Conservation (phyloP, 2,797 vertebrate species). For the Anniella stebbinsi region DNA sequence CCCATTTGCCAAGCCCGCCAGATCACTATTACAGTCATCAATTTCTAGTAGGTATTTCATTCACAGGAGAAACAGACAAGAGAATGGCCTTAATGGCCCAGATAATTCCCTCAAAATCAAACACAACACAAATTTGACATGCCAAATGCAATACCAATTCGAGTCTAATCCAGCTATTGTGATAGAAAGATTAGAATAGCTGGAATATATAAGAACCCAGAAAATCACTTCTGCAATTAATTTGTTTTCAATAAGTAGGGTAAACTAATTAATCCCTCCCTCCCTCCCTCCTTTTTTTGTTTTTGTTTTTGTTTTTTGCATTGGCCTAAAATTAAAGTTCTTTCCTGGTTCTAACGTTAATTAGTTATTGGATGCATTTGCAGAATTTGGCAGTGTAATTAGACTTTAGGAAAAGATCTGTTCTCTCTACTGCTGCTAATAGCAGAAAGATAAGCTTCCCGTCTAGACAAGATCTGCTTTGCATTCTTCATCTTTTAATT, state of each 20-base stretch:
- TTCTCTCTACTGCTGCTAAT: background rate
- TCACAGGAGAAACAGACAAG: no score
- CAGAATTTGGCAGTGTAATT: slow-evolving; percentile 62
- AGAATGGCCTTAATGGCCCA: background rate
- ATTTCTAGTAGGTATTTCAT: no score
- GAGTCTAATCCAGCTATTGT: background rate
- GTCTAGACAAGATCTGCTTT: slow-evolving; percentile 39
- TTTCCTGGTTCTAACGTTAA: slow-evolving; percentile 40
- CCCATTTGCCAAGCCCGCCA: no score
- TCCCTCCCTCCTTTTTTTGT: no score
- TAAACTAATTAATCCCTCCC: slow-evolving; percentile 65
- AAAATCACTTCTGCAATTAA: slow-evolving; percentile 48
- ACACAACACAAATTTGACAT: background rate
- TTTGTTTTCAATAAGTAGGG: slow-evolving; percentile 42
- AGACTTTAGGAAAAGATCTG: slow-evolving; percentile 64
- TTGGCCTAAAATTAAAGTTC: slow-evolving; percentile 39
- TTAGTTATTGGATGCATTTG: slow-evolving; percentile 56
- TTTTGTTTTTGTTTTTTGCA: slow-evolving; percentile 33
- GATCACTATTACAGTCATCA: no score
- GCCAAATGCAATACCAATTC: background rate
- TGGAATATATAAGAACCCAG: background rate
- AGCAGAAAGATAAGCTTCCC: slow-evolving; percentile 34
- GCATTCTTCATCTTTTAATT: slow-evolving; percentile 58
- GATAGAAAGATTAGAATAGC: background rate
- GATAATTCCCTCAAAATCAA: background rate